A percentile compares a stretch with the other conserved stretches of the same genome.
Conservation (phyloP, 1,140 invertebrate species). For the Drosophila athabasca region DNA sequence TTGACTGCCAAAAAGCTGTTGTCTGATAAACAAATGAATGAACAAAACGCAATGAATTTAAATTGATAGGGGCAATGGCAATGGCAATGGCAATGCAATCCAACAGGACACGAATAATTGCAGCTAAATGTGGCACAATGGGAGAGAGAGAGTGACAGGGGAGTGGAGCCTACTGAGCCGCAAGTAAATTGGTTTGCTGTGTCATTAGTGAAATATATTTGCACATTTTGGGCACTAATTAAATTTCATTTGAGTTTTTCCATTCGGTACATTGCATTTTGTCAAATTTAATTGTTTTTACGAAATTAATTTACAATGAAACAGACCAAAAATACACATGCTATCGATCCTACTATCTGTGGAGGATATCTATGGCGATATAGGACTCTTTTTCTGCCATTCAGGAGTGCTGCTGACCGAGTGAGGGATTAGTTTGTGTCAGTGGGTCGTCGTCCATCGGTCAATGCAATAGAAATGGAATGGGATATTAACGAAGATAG, state of each 20-base stretch:
- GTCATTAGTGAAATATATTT: conserved; percentile 70
- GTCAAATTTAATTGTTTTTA: conserved; percentile 69
- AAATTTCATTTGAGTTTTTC: conserved; percentile 68
- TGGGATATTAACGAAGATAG: neutral
- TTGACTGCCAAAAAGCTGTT: conserved; percentile 46
- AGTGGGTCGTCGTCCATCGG: conserved; percentile 58
- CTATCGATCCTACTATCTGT: too few species aligned
- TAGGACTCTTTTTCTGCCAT: neutral
- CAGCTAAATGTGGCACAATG: conserved; percentile 17
- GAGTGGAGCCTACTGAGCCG: conserved; percentile 16
- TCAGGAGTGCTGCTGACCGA: conserved; percentile 3
- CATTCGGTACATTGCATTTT: conserved; percentile 40
- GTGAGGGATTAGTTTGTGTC: conserved; percentile 47
- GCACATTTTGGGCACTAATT: conserved; percentile 73
- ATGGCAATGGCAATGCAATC: conserved; percentile 4
- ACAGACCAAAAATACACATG: neutral
- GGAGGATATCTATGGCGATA: too few species aligned
- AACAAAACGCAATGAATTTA: conserved; percentile 55
- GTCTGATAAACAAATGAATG: conserved; percentile 58
- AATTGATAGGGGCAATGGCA: conserved; percentile 44
- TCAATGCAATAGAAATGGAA: conserved; percentile 59
- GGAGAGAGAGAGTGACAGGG: neutral
- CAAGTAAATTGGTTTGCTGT: conserved; percentile 56
- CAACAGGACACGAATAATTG: conserved; percentile 22
- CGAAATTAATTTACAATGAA: conserved; percentile 51